A percentile compares a stretch with the other conserved stretches of the same genome.
Evolutionary conservation across 2,113 vertebrate species (phyloP).

Genomic region (Gnathonemus longibarbis): DNA sequence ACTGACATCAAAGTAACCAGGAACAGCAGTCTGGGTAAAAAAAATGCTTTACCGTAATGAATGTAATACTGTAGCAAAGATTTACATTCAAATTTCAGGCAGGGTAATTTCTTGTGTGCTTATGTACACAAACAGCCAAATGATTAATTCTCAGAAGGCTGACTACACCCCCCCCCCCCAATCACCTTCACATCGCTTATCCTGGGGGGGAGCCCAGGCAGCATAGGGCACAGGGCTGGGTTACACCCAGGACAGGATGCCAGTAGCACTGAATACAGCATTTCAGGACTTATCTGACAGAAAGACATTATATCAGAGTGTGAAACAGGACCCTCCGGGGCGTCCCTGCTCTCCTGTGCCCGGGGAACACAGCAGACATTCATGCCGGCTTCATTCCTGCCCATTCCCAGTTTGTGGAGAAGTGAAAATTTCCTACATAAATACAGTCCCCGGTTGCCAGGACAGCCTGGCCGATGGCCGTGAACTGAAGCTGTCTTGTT

Average conservation of each 20-base stretch:
- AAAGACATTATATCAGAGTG: neutral
- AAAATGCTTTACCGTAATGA: neutral
- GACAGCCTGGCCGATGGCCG: slow-evolving; percentile 4
- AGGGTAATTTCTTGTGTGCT: neutral
- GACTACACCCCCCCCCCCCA: neutral
- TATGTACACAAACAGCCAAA: neutral
- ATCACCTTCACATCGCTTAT: neutral
- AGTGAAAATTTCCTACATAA: slow-evolving; percentile 28
- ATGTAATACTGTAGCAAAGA: neutral
- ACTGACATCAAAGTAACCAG: neutral
- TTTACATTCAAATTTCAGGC: neutral
- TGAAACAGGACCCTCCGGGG: slow-evolving; percentile 27
- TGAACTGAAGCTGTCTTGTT: slow-evolving; percentile 32
- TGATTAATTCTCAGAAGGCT: neutral
- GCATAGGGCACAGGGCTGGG: neutral
- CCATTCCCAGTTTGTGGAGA: slow-evolving; percentile 42
- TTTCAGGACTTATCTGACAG: neutral
- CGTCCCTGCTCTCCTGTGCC: slow-evolving; percentile 41
- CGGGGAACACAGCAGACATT: slow-evolving; percentile 55
- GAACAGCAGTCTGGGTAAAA: neutral
- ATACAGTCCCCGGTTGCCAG: slow-evolving; percentile 26
- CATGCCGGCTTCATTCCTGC: slow-evolving; percentile 39
- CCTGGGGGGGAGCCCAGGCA: neutral
- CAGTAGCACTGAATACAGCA: neutral
- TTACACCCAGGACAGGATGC: neutral